Base-by-base conservation (phyloP, 2,797 vertebrate species). In the Chloroceryle amazona region DNA sequence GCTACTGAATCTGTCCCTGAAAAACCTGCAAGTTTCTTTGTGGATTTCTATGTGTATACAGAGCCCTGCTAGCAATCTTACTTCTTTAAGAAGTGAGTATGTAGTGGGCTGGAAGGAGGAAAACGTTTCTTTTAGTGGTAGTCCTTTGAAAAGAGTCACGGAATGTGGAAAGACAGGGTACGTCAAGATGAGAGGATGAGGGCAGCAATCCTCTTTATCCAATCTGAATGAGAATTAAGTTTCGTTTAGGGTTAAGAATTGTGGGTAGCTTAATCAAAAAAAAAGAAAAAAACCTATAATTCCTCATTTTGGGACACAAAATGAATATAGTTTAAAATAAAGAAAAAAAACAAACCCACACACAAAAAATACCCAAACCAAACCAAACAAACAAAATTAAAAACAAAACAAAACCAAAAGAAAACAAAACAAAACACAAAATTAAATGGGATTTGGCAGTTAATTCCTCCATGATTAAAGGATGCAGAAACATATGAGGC, bases 401-500 rank as follows among this genome's bases (percentile, higher is more conserved):
- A 39, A 39, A 11, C 39, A 39, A 39, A 39, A 15, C 41, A 41
- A 41, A 41, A 41, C 39, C 13, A 41, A 41, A 37, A 37, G 37
- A 37, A 37, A 41, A 41, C 14, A 41, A 41, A 41, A 41, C 41
- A 41, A 41, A 41, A 15, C 41, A 41, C 41, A 41, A 41, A 41
- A 41, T 41, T 6, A 15, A 41, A 41, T 41, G 65, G 75, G 62
- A 86, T 84, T 93, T 95, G 82, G 49, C 85, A 74, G 57, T 65
- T 95, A 93, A 90, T 82, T 85, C 79, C 58, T 89, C 70, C 16
- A 26, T 90, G 89, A 96, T 95, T 95, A 96, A 95, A 79, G 66
- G 67, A 86, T 81, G 66, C 58, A 90, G 66, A 91, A 37, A 71
- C 90, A 92, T 95, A 96, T 80, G 85, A 98, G 95, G 91, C 96